Evolutionary conservation across 2,113 vertebrate genomes (phyloP).

Genomic region (Dasyurus viverrinus): DNA sequence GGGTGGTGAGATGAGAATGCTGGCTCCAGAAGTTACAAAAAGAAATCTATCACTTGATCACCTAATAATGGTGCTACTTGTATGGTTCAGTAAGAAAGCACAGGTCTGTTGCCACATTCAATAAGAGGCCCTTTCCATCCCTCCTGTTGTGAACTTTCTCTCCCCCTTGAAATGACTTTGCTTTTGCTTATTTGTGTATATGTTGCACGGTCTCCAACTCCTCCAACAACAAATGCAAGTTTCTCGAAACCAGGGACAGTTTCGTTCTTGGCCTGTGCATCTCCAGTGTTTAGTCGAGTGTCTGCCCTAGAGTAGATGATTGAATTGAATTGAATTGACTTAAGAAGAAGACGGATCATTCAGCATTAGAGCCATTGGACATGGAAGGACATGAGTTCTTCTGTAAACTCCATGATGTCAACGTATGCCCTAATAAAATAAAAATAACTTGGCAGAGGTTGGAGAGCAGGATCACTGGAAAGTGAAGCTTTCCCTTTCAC

Average conservation of each 20-base stretch:
- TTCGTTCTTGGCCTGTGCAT: background rate
- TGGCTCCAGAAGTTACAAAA: slow-evolving; percentile 33
- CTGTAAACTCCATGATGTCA: background rate
- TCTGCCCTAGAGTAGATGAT: background rate
- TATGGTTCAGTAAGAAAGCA: background rate
- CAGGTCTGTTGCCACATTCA: background rate
- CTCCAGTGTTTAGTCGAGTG: background rate
- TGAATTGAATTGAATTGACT: background rate
- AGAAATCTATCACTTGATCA: background rate
- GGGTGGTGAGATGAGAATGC: slow-evolving; percentile 3
- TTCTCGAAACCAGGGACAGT: background rate
- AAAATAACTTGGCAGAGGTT: background rate
- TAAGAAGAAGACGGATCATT: background rate
- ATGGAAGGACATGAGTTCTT: slow-evolving; percentile 12
- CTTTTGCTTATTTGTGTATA: background rate
- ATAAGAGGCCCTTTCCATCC: background rate
- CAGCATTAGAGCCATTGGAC: background rate
- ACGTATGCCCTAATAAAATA: background rate
- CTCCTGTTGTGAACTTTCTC: background rate
- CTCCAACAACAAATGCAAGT: background rate
- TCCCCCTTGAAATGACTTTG: background rate
- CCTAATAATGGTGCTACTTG: background rate
- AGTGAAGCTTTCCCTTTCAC: slow-evolving; percentile 43
- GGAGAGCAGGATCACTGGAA: background rate
- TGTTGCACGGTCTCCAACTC: background rate